Base-by-base conservation (phyloP, 2,797 vertebrate genomes). In the Sebastiscus albofasciatus region DNA sequence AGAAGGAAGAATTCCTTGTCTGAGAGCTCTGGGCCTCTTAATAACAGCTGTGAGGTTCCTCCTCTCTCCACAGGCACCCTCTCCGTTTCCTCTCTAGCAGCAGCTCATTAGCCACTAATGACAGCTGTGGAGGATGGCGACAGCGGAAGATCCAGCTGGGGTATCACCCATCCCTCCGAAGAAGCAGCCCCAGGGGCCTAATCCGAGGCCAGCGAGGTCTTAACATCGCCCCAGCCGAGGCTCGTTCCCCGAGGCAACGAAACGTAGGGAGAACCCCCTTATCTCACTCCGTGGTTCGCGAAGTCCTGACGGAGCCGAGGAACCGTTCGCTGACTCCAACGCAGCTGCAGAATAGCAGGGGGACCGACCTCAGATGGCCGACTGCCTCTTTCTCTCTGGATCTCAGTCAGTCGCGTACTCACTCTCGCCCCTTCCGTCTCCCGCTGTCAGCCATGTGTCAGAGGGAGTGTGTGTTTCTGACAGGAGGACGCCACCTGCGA, bases 401-500 rank as follows among this genome's bases (percentile, higher is more conserved):
- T 86, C 71, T 79, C 68, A 61, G 82, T 84, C 70, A 72, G 89
- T 74, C 79, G 52, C 27, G 80, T 7, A 24, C 22, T 75, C 74
- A 75, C 68, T 75, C 81, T 86, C 56, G 58, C 61, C 79, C 52
- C 49, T 52, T 84, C 81, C 13, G 83, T 85, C 83, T 87, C 80
- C 56, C 49, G 62, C 90, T 87, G 89, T 87, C 81, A 81, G 62
- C 80, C 80, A 73, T 84, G 77, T 86, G 86, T 92, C 84, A 65
- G 34, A 82, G 72, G 58, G 87, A 77, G 84, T 65, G 91, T 77
- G 91, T 79, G 86, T 87, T 77, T 95, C 82, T 94, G 93, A 89
- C 54, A 67, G 88, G 77, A 86, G 39, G 90, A 92, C 92, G 80
- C 93, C 94, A 95, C 95, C 98, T 98, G 96, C 56, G 93, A 96